Percentiles rank a stretch among this genome's conserved stretches.
Conservation (phyloP, 2,113 vertebrate genomes). For the Gnathonemus echidnorhynchus region DNA sequence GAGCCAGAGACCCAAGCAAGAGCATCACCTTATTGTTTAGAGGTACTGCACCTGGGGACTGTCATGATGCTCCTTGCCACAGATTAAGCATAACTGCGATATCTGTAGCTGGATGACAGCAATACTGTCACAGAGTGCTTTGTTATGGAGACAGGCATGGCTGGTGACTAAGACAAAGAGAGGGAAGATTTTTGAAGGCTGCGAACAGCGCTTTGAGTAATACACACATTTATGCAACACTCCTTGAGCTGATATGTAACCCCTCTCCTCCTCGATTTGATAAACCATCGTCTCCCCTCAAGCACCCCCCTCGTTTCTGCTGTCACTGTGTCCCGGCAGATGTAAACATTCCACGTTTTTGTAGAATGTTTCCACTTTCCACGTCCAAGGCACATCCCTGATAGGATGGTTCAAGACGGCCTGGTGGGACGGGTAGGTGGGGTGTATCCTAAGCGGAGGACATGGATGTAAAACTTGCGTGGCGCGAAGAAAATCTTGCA, state of each 20-base stretch:
- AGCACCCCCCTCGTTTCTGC: not conserved
- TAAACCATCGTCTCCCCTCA: not conserved
- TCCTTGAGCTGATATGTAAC: not conserved
- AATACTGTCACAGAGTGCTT: not conserved
- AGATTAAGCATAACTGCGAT: not conserved
- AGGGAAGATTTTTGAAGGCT: not conserved
- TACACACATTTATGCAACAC: not conserved
- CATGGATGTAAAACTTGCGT: slow-evolving; percentile 15
- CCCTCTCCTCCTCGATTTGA: not conserved
- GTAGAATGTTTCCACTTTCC: not conserved
- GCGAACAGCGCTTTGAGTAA: not conserved
- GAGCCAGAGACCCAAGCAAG: not conserved
- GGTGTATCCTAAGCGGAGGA: slow-evolving; percentile 44
- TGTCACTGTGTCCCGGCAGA: not conserved
- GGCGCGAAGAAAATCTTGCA: not conserved
- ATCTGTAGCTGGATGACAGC: not conserved
- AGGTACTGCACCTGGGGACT: not conserved
- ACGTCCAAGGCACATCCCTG: not conserved
- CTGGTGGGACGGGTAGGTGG: slow-evolving; percentile 36
- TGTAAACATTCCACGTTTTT: not conserved
- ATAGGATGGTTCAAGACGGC: not conserved
- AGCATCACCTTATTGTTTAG: not conserved
- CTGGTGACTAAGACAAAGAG: not conserved
- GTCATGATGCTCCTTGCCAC: not conserved
- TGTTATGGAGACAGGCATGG: not conserved